Percentiles rank a stretch among this genome's conserved stretches.
Conservation (phyloP, 2,113 vertebrate genomes). For the Thomomys bottae region DNA sequence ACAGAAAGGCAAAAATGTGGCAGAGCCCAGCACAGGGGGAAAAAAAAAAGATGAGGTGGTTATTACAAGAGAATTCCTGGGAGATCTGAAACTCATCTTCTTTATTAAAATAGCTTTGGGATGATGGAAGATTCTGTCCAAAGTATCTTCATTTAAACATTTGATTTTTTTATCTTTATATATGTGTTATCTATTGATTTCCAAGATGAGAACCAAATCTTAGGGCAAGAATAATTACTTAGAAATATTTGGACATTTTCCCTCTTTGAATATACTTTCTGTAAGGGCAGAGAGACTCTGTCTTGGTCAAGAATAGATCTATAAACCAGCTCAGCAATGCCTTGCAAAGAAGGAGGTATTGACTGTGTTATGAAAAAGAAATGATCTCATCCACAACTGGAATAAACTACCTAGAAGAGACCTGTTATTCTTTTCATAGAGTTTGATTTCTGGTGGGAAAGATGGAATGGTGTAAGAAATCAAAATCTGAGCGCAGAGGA, state of each 20-base stretch:
- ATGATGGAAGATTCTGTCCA: not conserved
- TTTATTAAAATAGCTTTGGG: conserved; percentile 25
- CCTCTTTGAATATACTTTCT: not conserved
- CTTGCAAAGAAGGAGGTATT: not conserved
- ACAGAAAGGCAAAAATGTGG: not conserved
- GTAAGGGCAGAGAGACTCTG: not conserved
- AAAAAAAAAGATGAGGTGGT: accelerated
- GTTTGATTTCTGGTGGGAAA: not conserved
- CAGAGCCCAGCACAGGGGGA: not conserved
- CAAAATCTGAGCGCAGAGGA: not conserved
- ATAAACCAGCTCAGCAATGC: not conserved
- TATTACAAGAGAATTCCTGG: not conserved
- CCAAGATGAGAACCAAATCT: conserved; percentile 5
- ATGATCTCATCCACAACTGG: not conserved
- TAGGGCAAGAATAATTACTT: not conserved
- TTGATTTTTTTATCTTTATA: conserved; percentile 34
- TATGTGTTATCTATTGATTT: not conserved
- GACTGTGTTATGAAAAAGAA: not conserved
- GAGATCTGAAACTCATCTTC: not conserved
- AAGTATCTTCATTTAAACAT: not conserved
- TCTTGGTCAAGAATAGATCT: not conserved
- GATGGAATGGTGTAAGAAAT: not conserved
- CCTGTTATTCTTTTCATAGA: not conserved
- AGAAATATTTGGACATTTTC: not conserved
- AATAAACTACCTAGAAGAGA: conserved; percentile 27